Evolutionary conservation across 2,797 vertebrate genomes (phyloP), one percentile per base, ranked within the genome.

Genomic region (Luscinia megarhynchos): DNA sequence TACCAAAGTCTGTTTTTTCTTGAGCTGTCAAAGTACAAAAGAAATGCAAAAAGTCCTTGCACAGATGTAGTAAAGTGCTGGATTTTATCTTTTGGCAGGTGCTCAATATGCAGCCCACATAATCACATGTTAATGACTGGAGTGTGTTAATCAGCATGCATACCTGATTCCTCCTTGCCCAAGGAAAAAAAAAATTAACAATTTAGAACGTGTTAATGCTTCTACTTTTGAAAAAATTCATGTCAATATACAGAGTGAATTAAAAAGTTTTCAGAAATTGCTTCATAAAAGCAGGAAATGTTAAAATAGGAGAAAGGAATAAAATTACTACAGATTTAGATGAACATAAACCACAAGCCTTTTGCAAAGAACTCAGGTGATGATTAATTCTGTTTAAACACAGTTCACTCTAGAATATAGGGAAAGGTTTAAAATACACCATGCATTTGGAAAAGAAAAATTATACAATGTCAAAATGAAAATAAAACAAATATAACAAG

Each of bases 41-140:
- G 96, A 98, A 97, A 97, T 96, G 80, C 87, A 97, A 95, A 97
- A 97, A 97, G 95, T 97, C 94, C 91, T 97, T 97, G 93, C 94
- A 95, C 94, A 97, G 96, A 98, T 97, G 89, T 95, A 97, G 89
- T 89, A 94, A 97, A 98, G 95, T 93, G 93, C 92, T 97, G 73
- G 95, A 96, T 98, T 98, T 98, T 98, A 98, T 99, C 98, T 98
- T 98, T 98, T 99, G 98, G 98, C 98, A 95, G 95, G 89, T 98
- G 98, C 97, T 98, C 98, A 98, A 98, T 98, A 98, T 98, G 98
- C 98, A 98, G 97, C 98, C 98, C 98, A 98, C 98, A 98, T 98
- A 98, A 98, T 98, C 98, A 97, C 98, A 98, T 96, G 97, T 97
- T 98, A 98, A 98, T 98, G 97, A 98, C 98, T 98, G 95, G 97